Evolutionary conservation across 2,113 vertebrate genomes (phyloP).

Genomic region (Phodopus roborovskii): DNA sequence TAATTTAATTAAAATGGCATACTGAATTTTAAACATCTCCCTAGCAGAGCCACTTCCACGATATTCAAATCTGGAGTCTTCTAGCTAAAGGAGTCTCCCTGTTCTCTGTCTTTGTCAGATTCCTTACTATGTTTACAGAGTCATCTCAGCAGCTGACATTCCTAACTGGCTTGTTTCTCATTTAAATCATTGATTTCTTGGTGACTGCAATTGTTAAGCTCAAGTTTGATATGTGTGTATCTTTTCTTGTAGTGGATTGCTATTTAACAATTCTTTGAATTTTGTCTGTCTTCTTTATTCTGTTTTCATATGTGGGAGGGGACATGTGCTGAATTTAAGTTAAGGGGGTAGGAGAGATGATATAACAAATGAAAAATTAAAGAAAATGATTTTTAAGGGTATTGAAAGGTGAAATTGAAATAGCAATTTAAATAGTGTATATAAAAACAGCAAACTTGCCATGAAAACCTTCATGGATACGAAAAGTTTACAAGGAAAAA

Average conservation of each 20-base stretch:
- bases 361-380: conserved; percentile 74
- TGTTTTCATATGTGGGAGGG: conserved; percentile 51
- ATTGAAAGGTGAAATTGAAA: conserved; percentile 38
- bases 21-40: conserved; percentile 82
- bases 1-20: conserved; percentile 87
- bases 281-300: conserved; percentile 69
- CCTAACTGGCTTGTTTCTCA: conserved; percentile 77
- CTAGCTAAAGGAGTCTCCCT: conserved; percentile 72
- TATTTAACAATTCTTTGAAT: conserved; percentile 78
- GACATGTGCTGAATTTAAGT: conserved; percentile 61
- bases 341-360: conserved; percentile 50
- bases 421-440: neutral
- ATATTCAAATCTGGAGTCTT: conserved; percentile 78
- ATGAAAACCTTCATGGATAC: conserved; percentile 21
- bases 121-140: conserved; percentile 72
- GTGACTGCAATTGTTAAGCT: conserved; percentile 72
- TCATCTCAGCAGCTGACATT: conserved; percentile 14
- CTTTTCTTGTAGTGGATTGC: conserved; percentile 74
- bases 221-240: conserved; percentile 69
- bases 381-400: conserved; percentile 62
- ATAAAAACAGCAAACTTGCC: conserved; percentile 30
- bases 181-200: conserved; percentile 75
- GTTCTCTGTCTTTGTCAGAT: conserved; percentile 75
- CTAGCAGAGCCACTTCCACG: conserved; percentile 74
- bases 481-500: neutral